Conservation (phyloP, 1,140 invertebrate genomes). For the Drosophila simulans region DNA sequence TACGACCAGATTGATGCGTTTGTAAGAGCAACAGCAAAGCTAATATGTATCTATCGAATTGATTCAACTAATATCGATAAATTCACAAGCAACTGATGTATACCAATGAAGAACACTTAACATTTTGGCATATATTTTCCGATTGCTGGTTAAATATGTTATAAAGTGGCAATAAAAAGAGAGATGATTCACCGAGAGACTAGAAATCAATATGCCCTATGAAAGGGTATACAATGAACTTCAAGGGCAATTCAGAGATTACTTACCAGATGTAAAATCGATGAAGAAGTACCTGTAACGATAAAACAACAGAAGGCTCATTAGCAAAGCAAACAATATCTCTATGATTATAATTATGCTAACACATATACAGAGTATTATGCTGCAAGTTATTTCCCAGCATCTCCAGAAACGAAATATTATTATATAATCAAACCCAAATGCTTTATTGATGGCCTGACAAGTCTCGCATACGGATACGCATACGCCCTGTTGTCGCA, state of each 20-base stretch:
- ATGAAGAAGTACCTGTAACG: conserved; percentile 13
- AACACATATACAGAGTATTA: neutral
- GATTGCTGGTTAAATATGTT: too few species aligned
- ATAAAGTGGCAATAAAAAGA: too few species aligned
- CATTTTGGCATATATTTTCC: too few species aligned
- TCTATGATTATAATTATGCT: neutral
- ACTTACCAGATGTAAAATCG: conserved; percentile 8
- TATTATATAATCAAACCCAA: conserved; percentile 35
- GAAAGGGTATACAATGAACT: neutral
- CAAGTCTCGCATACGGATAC: conserved; percentile 35
- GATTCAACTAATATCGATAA: too few species aligned
- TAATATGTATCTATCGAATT: too few species aligned
- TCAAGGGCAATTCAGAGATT: neutral
- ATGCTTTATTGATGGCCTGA: conserved; percentile 39
- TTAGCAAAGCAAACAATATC: conserved; percentile 9
- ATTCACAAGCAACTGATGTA: too few species aligned
- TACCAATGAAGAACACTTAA: too few species aligned
- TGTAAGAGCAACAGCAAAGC: too few species aligned
- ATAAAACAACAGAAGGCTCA: conserved; percentile 3
- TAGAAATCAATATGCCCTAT: too few species aligned
- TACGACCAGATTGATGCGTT: neutral
- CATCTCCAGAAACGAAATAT: conserved; percentile 6
- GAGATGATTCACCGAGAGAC: too few species aligned
- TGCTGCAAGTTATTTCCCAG: conserved; percentile 10
- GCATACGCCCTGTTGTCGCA: conserved; percentile 68